Evolutionary conservation across 2,797 vertebrate species (phyloP).

Genomic region (Cossypha heuglini): DNA sequence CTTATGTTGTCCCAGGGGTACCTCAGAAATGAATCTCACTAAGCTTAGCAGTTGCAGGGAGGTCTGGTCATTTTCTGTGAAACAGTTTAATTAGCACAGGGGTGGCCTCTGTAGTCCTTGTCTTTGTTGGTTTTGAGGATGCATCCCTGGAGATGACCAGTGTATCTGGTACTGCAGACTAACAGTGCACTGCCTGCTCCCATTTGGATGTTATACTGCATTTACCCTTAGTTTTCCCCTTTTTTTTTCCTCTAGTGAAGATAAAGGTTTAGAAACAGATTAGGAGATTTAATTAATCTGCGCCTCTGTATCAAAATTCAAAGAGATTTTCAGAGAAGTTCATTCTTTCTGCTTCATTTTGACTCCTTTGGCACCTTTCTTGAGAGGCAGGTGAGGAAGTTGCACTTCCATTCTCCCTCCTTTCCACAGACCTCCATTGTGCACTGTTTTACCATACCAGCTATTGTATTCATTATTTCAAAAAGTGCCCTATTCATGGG

Average conservation of each 20-base stretch:
- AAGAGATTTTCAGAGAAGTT: neutral
- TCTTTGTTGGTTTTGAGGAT: neutral
- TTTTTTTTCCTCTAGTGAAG: neutral
- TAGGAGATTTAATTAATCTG: neutral
- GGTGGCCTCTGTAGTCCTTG: neutral
- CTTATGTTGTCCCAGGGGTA: rapidly evolving
- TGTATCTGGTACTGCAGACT: neutral
- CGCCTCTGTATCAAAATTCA: neutral
- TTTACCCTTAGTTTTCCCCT: neutral
- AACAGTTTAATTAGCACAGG: neutral
- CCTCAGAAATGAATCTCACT: neutral
- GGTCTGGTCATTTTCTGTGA: neutral
- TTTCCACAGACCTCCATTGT: neutral
- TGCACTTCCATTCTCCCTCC: neutral
- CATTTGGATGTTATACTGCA: neutral
- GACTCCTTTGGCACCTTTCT: neutral
- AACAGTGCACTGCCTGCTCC: neutral
- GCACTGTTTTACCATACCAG: neutral
- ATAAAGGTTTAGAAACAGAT: neutral
- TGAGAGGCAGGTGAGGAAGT: neutral
- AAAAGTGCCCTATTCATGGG: neutral
- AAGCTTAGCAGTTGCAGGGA: neutral
- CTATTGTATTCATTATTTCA: neutral
- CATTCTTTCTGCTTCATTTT: neutral
- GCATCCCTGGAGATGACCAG: neutral